These are phyloP conservation scores for Bimastos eiseni DNA, from an alignment of 2,888 invertebrate genomes.

Conservation along the genomic window DNA sequence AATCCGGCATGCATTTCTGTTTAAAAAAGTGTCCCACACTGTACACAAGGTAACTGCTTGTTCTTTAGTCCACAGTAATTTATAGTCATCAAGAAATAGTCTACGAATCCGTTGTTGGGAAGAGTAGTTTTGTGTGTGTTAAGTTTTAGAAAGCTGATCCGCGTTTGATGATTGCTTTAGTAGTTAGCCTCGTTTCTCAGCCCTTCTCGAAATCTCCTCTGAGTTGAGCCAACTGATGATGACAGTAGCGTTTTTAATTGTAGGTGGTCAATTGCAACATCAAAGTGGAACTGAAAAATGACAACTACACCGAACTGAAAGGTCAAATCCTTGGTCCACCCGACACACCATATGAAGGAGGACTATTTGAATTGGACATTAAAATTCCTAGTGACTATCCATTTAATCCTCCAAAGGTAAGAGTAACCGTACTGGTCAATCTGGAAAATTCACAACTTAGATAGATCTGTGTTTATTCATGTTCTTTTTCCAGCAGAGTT, in stretches of 20 bases:
- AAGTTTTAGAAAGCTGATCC: not conserved
- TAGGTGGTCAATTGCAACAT: conserved; percentile 64
- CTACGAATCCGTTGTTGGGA: not conserved
- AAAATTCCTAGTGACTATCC: conserved; percentile 98
- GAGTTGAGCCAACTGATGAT: not conserved
- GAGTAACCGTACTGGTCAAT: not conserved
- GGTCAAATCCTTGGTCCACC: conserved; percentile 95
- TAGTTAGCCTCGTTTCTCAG: not conserved
- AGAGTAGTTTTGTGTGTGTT: not conserved
- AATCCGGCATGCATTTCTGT: not conserved
- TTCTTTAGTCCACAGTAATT: not conserved
- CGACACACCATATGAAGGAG: conserved; percentile 97
- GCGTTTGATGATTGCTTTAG: not conserved
- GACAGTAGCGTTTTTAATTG: not conserved
- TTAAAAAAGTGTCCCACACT: not conserved
- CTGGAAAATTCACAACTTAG: not conserved
- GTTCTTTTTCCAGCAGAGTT: no score
- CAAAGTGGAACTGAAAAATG: conserved; percentile 77
- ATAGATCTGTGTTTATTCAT: not conserved
- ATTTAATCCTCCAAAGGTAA: conserved; percentile 97
- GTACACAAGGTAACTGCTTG: not conserved
- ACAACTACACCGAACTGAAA: conserved; percentile 85
- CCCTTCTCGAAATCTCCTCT: no score
- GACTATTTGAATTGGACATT: conserved; percentile 89
- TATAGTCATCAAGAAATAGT: not conserved